Percentiles rank a stretch among this genome's conserved stretches.
Conservation (phyloP, 2,797 vertebrate species). For the Erpetoichthys calabaricus region DNA sequence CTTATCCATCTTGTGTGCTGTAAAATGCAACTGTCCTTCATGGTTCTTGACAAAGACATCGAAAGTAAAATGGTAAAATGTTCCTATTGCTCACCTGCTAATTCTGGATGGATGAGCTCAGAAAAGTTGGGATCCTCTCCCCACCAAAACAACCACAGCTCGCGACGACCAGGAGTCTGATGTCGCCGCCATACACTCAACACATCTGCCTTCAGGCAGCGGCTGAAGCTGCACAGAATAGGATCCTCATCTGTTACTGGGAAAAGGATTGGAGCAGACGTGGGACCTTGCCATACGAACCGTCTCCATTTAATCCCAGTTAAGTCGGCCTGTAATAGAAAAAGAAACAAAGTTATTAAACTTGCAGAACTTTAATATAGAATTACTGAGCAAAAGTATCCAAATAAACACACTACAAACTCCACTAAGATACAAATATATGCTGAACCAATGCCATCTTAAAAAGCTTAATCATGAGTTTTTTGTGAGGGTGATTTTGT, state of each 20-base stretch:
- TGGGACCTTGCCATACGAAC: conserved; percentile 91
- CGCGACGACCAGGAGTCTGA: conserved; percentile 82
- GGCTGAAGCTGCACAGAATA: conserved; percentile 95
- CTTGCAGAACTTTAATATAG: too few relatives aligned
- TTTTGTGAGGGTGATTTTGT: too few relatives aligned
- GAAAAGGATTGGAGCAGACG: conserved; percentile 88
- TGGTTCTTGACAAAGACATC: too few relatives aligned
- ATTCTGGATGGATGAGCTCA: conserved; percentile 88
- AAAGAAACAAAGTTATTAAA: conserved; percentile 12
- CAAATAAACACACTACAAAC: too few relatives aligned
- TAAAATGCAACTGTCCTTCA: too few relatives aligned
- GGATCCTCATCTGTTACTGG: conserved; percentile 95
- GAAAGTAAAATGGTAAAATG: too few relatives aligned
- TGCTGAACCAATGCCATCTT: background rate
- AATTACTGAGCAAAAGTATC: too few relatives aligned
- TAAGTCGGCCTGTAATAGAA: conserved; percentile 74
- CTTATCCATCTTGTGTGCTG: too few relatives aligned
- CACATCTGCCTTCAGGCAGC: conserved; percentile 88
- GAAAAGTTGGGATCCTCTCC: conserved; percentile 89
- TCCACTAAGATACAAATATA: background rate
- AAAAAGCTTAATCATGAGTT: too few relatives aligned
- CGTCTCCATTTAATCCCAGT: conserved; percentile 98
- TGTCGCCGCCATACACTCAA: conserved; percentile 89
- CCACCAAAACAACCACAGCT: conserved; percentile 98
- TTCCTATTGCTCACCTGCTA: conserved; percentile 55